These are phyloP conservation scores for Epistrophe grossulariae DNA, from an alignment of 2,888 invertebrate genomes.

Conservation along the genomic window DNA sequence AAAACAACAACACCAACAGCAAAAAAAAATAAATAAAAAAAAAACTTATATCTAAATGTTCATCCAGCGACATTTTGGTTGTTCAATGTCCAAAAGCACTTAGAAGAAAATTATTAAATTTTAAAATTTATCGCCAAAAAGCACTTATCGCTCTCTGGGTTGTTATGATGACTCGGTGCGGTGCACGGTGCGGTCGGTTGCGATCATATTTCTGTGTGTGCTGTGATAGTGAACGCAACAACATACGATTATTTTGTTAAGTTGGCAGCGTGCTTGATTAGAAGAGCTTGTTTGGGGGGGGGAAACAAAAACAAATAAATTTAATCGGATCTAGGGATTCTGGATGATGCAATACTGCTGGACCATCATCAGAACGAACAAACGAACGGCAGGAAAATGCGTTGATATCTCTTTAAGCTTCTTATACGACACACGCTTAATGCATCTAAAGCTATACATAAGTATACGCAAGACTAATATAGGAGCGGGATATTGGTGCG, in stretches of 20 bases:
- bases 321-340: slow-evolving; percentile 31
- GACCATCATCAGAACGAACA: slow-evolving; percentile 9
- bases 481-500: slow-evolving; percentile 37
- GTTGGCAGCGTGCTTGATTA: slow-evolving; percentile 52
- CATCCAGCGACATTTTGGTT: slow-evolving; percentile 54
- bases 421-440: slow-evolving; percentile 45
- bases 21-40: slow-evolving; percentile 24
- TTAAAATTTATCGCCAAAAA: slow-evolving; percentile 67
- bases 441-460: slow-evolving; percentile 26
- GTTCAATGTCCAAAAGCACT: slow-evolving; percentile 75
- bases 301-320: slow-evolving; percentile 39
- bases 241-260: slow-evolving; percentile 41
- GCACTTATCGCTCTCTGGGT: slow-evolving; percentile 59
- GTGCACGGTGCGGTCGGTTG: background rate
- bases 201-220: slow-evolving; percentile 16
- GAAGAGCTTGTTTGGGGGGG: slow-evolving; percentile 25
- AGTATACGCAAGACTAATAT: background rate
- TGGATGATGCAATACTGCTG: slow-evolving; percentile 35
- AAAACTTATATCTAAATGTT: slow-evolving; percentile 70
- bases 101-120: slow-evolving; percentile 70
- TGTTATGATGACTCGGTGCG: background rate
- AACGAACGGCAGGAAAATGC: slow-evolving; percentile 34
- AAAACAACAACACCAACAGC: slow-evolving; percentile 5
- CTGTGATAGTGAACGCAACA: slow-evolving; percentile 31
- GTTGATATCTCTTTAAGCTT: slow-evolving; percentile 48